These are phyloP conservation scores for Apodemia mormo DNA, from an alignment of 2,888 invertebrate species.

Conservation along the genomic window DNA sequence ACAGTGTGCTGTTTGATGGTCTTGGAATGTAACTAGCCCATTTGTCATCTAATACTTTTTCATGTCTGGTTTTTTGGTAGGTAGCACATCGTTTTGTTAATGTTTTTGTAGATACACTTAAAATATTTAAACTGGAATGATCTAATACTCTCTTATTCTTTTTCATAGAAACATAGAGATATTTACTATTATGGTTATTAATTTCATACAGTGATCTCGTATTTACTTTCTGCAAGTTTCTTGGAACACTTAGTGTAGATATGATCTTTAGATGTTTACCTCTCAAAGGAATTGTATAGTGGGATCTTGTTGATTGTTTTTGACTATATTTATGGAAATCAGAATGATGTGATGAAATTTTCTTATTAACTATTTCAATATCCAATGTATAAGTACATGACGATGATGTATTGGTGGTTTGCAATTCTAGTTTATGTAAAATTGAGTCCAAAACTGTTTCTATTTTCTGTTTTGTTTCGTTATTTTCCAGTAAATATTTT, in stretches of 20 bases:
- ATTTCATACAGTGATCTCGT: slow-evolving; percentile 37
- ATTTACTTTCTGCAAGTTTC: slow-evolving; percentile 45
- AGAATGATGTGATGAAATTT: slow-evolving; percentile 29
- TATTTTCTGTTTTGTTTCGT: slow-evolving; percentile 51
- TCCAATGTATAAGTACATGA: slow-evolving; percentile 56
- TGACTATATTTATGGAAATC: background rate
- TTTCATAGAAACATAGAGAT: slow-evolving; percentile 36
- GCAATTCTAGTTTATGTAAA: slow-evolving; percentile 46
- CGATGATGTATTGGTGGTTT: slow-evolving; percentile 41
- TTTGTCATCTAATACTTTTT: background rate
- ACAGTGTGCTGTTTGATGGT: background rate
- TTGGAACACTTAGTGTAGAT: slow-evolving; percentile 67
- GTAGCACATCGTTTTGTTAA: slow-evolving; percentile 49
- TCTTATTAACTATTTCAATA: slow-evolving; percentile 47
- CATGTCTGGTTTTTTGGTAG: slow-evolving; percentile 32
- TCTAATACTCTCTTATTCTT: slow-evolving; percentile 37
- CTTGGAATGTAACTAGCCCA: background rate
- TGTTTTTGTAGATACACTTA: slow-evolving; percentile 54
- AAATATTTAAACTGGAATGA: slow-evolving; percentile 51
- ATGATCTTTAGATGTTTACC: slow-evolving; percentile 53
- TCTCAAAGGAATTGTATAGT: slow-evolving; percentile 48
- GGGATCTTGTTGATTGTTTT: slow-evolving; percentile 35
- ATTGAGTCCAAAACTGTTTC: slow-evolving; percentile 56
- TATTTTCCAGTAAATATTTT: slow-evolving; percentile 52
- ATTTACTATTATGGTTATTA: slow-evolving; percentile 44